A percentile compares a stretch with the other conserved stretches of the same genome.
These are phyloP conservation scores for Onychomys torridus DNA, from an alignment of 2,797 vertebrate species.

Conservation along the genomic window DNA sequence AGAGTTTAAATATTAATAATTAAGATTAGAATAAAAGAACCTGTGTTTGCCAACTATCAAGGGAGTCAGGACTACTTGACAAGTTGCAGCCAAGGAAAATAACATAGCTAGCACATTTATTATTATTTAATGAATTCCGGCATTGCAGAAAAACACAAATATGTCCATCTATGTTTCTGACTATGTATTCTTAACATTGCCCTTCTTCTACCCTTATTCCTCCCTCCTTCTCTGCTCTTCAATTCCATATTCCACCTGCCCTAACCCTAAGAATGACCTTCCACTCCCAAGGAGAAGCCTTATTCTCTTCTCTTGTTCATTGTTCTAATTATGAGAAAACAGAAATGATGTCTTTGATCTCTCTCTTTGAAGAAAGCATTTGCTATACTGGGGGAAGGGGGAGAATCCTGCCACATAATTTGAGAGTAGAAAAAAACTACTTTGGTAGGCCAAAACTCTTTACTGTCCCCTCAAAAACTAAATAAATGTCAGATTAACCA, in stretches of 20 bases:
- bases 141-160: background rate
- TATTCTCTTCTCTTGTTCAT: background rate
- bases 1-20: background rate
- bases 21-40: background rate
- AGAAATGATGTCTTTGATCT: slow-evolving; percentile 53
- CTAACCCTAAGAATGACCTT: background rate
- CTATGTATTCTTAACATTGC: background rate
- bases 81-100: background rate
- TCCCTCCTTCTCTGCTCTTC: background rate
- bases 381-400: background rate
- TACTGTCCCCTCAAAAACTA: slow-evolving; percentile 13
- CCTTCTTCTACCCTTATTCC: background rate
- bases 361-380: slow-evolving; percentile 16
- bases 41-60: background rate
- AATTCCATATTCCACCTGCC: background rate
- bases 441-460: slow-evolving; percentile 4
- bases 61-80: background rate
- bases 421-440: slow-evolving; percentile 34
- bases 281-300: background rate
- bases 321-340: slow-evolving; percentile 10
- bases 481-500: slow-evolving; percentile 42
- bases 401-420: background rate
- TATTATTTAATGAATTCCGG: background rate
- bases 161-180: background rate
- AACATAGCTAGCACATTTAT: background rate